phyloP scores from a whole-genome alignment of 37 sponge, comb jelly and placozoan genomes.

The Amphimedon queenslandica region DNA sequence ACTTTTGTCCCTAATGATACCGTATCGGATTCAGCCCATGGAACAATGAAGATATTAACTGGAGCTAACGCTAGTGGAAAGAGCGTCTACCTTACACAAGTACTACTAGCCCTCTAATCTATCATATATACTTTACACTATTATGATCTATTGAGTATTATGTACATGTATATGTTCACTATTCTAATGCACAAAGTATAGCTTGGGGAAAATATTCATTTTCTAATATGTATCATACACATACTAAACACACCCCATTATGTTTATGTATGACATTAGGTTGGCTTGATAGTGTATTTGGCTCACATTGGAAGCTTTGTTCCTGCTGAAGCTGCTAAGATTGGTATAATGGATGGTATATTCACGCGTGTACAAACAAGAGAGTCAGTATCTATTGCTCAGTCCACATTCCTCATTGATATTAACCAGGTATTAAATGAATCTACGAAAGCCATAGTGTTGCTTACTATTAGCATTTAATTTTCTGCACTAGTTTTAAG shows the following conservation, averaged over 20 bases:
- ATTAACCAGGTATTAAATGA: slow-evolving; percentile 75
- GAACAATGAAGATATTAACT: slow-evolving; percentile 88
- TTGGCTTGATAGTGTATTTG: slow-evolving; percentile 92
- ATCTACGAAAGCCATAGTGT: neutral
- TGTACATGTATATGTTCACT: neutral
- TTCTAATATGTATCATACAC: neutral
- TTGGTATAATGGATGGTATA: slow-evolving; percentile 86
- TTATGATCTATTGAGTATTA: neutral
- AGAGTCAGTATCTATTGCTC: slow-evolving; percentile 86
- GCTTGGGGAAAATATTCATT: neutral
- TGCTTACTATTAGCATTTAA: neutral
- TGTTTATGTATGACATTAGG: slow-evolving; percentile 58
- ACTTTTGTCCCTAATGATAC: slow-evolving; percentile 95
- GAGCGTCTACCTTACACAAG: slow-evolving; percentile 98
- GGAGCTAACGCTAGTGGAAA: slow-evolving; percentile 99
- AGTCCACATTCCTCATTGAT: slow-evolving; percentile 96
- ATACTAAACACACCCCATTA: neutral
- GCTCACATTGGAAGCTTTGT: slow-evolving; percentile 97
- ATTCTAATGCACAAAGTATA: neutral
- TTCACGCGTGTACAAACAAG: slow-evolving; percentile 89
- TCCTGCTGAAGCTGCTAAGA: slow-evolving; percentile 83
- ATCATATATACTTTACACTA: neutral
- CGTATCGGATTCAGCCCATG: slow-evolving; percentile 38
- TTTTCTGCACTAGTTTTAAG: neutral
- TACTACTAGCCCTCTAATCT: neutral